Percentiles rank a stretch among this genome's conserved stretches.
Evolutionary conservation across 2,888 invertebrate species (phyloP).

Genomic region (Papilio protenor): DNA sequence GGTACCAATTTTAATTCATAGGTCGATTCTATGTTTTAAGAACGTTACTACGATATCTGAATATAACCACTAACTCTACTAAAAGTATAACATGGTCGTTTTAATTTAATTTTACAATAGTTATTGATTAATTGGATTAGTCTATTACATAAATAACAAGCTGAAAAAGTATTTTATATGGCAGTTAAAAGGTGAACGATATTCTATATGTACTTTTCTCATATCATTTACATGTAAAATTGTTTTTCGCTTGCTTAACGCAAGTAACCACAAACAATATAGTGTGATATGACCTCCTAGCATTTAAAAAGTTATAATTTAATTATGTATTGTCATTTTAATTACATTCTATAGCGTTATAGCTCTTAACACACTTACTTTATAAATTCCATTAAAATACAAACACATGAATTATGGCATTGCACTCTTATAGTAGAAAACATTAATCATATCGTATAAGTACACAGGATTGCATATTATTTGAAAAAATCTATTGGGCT

Average conservation of each 20-base stretch:
- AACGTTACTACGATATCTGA: conserved; percentile 29
- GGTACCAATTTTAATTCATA: conserved; percentile 20
- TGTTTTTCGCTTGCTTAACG: not conserved
- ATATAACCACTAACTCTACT: conserved; percentile 11
- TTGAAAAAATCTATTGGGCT: not conserved
- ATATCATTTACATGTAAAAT: not conserved
- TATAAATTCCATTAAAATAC: conserved; percentile 30
- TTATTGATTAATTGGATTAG: conserved; percentile 3
- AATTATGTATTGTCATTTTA: conserved; percentile 76
- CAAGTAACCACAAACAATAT: conserved; percentile 27
- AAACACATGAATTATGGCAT: conserved; percentile 24
- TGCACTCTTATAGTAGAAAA: conserved; percentile 30
- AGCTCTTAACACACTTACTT: conserved; percentile 39
- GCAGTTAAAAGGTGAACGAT: conserved; percentile 6
- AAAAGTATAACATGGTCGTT: conserved; percentile 8
- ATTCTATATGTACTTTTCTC: not conserved
- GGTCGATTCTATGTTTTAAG: conserved; percentile 13
- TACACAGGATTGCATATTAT: conserved; percentile 41
- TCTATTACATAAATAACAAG: conserved; percentile 6
- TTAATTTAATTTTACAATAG: conserved; percentile 7
- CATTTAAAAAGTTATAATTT: conserved; percentile 51
- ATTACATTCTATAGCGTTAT: conserved; percentile 62
- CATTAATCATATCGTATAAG: conserved; percentile 40
- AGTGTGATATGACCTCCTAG: conserved; percentile 50
- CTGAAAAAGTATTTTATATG: conserved; percentile 14